phyloP scores from a whole-genome alignment of 2,113 vertebrate species.

The Otis tarda region DNA sequence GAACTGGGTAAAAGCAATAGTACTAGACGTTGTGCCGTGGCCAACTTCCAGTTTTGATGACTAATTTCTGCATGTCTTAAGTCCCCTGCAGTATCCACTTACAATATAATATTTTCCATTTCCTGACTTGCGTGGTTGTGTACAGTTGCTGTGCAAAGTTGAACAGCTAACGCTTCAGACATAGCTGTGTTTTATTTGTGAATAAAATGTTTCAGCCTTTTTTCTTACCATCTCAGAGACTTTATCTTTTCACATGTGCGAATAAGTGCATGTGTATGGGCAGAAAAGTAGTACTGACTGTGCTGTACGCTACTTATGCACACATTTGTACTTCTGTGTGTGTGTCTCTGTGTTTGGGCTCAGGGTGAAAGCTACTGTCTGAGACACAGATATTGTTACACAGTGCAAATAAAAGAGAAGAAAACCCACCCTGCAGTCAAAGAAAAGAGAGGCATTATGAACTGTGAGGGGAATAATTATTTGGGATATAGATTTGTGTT shows the following conservation, averaged over 20 bases:
- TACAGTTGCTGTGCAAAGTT: constrained; percentile 32
- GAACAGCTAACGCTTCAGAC: neutral
- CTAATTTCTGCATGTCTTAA: constrained; percentile 60
- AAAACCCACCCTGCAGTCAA: neutral
- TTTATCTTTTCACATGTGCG: neutral
- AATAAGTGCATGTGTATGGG: neutral
- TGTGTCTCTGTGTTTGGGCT: neutral
- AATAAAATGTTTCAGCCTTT: neutral
- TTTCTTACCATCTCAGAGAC: neutral
- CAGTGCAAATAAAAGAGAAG: neutral
- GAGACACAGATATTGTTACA: neutral
- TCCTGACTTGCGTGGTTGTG: constrained; percentile 46
- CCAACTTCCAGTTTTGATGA: constrained; percentile 56
- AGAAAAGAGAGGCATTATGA: neutral
- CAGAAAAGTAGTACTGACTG: neutral
- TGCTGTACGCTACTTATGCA: neutral
- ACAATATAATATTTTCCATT: constrained; percentile 67
- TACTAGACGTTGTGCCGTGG: neutral
- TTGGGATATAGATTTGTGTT: neutral
- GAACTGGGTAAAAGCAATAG: neutral
- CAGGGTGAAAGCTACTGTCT: neutral
- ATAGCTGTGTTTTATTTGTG: neutral
- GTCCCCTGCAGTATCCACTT: constrained; percentile 63
- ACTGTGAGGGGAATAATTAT: neutral
- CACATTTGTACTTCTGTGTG: neutral